phyloP scores from a whole-genome alignment of 2,888 invertebrate genomes.

The Drosophila ezoana region DNA sequence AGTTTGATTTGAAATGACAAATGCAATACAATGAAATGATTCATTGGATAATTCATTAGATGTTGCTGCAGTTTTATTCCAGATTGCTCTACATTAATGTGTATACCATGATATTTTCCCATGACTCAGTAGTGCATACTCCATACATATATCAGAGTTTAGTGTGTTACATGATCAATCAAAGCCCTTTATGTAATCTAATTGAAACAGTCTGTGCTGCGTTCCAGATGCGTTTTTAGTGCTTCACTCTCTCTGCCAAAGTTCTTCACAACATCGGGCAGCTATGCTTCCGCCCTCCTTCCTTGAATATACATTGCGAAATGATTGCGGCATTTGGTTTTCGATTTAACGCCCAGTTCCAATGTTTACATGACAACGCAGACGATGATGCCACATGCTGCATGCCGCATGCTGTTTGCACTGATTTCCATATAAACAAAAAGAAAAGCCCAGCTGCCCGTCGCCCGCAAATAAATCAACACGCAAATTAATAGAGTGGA shows the following conservation, averaged over 20 bases:
- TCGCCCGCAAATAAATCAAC: constrained; percentile 67
- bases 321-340: constrained; percentile 43
- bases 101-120: background rate
- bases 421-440: constrained; percentile 54
- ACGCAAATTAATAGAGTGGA: constrained; percentile 76
- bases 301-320: constrained; percentile 30
- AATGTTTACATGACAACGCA: constrained; percentile 48
- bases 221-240: constrained; percentile 10
- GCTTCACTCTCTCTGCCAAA: background rate
- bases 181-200: constrained; percentile 35
- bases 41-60: constrained; percentile 6
- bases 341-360: constrained; percentile 53
- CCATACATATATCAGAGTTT: background rate
- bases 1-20: background rate
- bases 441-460: constrained; percentile 28
- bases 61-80: background rate
- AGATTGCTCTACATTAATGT: background rate
- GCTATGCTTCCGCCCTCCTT: background rate
- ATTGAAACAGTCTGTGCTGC: constrained; percentile 22
- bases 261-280: background rate
- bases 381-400: constrained; percentile 25
- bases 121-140: constrained; percentile 17
- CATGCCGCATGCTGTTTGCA: constrained; percentile 26
- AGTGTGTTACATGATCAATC: constrained; percentile 22
- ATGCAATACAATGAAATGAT: constrained; percentile 12